Percentiles rank a stretch among this genome's conserved stretches.
These are phyloP conservation scores for Periophthalmus magnuspinnatus DNA, from an alignment of 2,797 vertebrate genomes.

Conservation along the genomic window DNA sequence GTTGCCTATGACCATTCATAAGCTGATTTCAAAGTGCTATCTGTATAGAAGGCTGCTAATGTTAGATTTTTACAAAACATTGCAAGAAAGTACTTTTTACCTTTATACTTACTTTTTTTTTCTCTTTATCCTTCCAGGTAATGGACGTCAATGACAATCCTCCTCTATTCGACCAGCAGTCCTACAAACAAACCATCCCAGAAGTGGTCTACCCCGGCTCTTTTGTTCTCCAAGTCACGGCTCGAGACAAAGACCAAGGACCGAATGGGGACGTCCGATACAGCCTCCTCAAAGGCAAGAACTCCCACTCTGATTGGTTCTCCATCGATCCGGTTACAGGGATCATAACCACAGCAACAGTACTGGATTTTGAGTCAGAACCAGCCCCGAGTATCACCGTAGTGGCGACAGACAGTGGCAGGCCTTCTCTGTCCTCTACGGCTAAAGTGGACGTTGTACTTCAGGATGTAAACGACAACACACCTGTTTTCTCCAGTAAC, in stretches of 20 bases:
- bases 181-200: slow-evolving; percentile 89
- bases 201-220: slow-evolving; percentile 94
- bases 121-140: slow-evolving; percentile 70
- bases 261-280: slow-evolving; percentile 91
- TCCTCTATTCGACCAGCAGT: slow-evolving; percentile 88
- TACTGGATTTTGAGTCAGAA: slow-evolving; percentile 93
- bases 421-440: slow-evolving; percentile 85
- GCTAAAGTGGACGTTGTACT: slow-evolving; percentile 86
- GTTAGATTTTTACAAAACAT: no score
- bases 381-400: slow-evolving; percentile 88
- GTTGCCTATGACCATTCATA: no score
- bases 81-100: no score
- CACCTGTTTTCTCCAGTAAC: slow-evolving; percentile 88
- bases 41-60: background rate
- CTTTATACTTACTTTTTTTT: background rate
- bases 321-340: slow-evolving; percentile 88
- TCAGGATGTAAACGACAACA: slow-evolving; percentile 96
- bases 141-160: slow-evolving; percentile 94
- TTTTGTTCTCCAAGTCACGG: slow-evolving; percentile 93
- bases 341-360: slow-evolving; percentile 89
- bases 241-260: slow-evolving; percentile 94
- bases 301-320: slow-evolving; percentile 87
- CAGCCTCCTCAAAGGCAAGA: slow-evolving; percentile 79
- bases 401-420: slow-evolving; percentile 87
- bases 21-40: background rate